Evolutionary conservation across 2,113 vertebrate genomes (phyloP).

Genomic region (Thunnus thynnus): DNA sequence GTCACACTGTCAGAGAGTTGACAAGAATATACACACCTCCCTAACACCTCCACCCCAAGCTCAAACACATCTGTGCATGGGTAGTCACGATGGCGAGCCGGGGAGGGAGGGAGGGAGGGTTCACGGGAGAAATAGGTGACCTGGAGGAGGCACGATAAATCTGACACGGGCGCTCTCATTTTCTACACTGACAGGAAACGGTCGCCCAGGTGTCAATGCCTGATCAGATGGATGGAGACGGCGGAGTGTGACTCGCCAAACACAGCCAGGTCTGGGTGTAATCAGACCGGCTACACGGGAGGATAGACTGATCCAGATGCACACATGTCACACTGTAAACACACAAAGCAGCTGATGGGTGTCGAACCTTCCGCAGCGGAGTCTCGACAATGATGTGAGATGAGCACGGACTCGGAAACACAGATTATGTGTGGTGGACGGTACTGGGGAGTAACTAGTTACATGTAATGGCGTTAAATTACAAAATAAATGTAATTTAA

Average conservation of each 20-base stretch:
- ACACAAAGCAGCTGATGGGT: not conserved
- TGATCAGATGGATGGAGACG: conserved; percentile 49
- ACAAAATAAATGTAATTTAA: too few species aligned
- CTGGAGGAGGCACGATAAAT: conserved; percentile 65
- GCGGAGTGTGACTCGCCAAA: conserved; percentile 18
- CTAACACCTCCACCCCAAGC: not conserved
- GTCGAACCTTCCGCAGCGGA: not conserved
- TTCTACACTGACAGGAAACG: conserved; percentile 67
- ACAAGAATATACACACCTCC: conserved; percentile 48
- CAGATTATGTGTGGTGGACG: conserved; percentile 3
- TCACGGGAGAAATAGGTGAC: conserved; percentile 18
- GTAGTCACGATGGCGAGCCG: conserved; percentile 19
- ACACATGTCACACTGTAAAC: conserved; percentile 21
- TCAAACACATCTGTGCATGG: conserved; percentile 62
- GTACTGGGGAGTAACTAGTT: too few species aligned
- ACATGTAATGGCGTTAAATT: too few species aligned
- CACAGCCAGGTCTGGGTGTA: conserved; percentile 24
- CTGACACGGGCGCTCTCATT: conserved; percentile 61
- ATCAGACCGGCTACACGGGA: not conserved
- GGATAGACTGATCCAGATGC: not conserved
- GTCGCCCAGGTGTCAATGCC: conserved; percentile 52
- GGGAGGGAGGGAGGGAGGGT: not conserved
- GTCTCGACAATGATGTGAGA: not conserved
- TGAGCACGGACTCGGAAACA: conserved; percentile 7
- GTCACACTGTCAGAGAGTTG: conserved; percentile 69